These are phyloP conservation scores for Oxycera nigricornis DNA, from an alignment of 2,888 invertebrate genomes.

Conservation along the genomic window DNA sequence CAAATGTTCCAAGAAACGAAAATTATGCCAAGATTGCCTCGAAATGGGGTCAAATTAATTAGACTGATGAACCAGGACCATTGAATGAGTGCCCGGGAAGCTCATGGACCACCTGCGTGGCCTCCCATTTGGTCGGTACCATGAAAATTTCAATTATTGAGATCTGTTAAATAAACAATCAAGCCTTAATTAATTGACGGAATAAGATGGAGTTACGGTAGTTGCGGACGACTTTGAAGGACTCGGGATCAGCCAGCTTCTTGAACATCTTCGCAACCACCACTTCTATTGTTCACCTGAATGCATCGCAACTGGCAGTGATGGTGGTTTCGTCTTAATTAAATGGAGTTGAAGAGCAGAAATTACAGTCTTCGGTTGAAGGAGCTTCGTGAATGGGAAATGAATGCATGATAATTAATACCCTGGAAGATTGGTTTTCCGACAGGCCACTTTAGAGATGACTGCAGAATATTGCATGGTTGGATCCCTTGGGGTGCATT, in stretches of 20 bases:
- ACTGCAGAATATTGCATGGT: no score
- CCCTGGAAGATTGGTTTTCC: no score
- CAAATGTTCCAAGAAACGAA: slow-evolving; percentile 29
- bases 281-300: background rate
- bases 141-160: background rate
- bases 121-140: background rate
- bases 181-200: slow-evolving; percentile 4
- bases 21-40: no score
- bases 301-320: background rate
- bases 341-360: background rate
- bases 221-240: background rate
- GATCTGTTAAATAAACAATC: slow-evolving; percentile 9
- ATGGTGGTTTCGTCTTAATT: background rate
- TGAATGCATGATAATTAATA: no score
- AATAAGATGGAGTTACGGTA: background rate
- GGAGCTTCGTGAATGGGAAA: no score
- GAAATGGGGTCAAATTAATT: no score
- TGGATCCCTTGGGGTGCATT: no score
- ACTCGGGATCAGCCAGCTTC: background rate
- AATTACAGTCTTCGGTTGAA: no score
- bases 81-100: background rate
- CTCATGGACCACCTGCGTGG: background rate
- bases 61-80: background rate
- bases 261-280: background rate
- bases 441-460: no score